These are phyloP conservation scores for Apus apus DNA, from an alignment of 2,113 vertebrate species.

Conservation along the genomic window DNA sequence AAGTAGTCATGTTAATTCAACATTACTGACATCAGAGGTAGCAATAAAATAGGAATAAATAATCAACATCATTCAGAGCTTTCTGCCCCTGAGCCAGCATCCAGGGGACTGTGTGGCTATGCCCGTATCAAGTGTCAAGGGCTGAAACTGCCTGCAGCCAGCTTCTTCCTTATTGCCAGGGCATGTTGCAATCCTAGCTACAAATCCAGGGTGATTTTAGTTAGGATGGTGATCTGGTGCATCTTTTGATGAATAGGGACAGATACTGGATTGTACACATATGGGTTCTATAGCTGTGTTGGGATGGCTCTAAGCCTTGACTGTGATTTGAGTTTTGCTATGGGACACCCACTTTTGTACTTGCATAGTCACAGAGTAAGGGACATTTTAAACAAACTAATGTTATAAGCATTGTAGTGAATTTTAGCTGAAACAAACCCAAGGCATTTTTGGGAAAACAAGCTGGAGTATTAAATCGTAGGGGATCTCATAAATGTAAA, in stretches of 20 bases:
- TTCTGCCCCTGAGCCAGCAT: neutral
- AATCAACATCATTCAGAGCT: neutral
- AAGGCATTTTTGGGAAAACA: conserved; percentile 52
- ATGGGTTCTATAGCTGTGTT: neutral
- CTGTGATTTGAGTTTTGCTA: neutral
- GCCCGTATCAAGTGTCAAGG: neutral
- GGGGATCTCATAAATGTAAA: conserved; percentile 59
- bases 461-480: conserved; percentile 35
- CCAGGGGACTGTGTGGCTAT: rapidly evolving
- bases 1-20: neutral
- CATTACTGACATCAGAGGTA: neutral
- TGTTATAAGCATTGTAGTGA: neutral
- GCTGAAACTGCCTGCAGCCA: neutral
- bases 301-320: neutral
- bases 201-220: neutral
- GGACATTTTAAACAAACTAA: neutral
- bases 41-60: neutral
- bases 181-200: neutral
- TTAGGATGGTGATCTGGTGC: neutral
- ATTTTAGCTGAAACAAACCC: conserved; percentile 32
- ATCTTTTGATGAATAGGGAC: neutral
- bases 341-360: neutral
- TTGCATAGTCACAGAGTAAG: neutral
- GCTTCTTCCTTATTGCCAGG: neutral
- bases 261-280: neutral